A percentile compares a stretch with the other conserved stretches of the same genome.
Conservation (phyloP, 2,113 vertebrate species). For the Pluvianellus socialis region DNA sequence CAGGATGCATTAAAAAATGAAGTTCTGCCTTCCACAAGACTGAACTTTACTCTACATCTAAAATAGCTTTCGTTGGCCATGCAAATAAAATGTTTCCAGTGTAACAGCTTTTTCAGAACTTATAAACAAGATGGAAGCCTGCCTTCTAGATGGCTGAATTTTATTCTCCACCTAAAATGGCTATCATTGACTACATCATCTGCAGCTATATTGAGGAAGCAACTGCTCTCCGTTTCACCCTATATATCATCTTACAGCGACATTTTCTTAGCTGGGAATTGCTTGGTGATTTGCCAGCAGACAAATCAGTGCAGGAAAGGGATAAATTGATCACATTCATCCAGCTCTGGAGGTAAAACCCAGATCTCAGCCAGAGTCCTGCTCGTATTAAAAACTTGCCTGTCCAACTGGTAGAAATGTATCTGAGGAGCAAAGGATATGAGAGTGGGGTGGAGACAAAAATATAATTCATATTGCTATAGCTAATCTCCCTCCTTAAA, state of each 20-base stretch:
- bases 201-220: slow-evolving; percentile 27
- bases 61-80: not conserved
- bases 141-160: slow-evolving; percentile 4
- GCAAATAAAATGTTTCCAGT: not conserved
- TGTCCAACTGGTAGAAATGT: slow-evolving; percentile 28
- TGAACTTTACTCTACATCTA: not conserved
- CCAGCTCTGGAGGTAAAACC: slow-evolving; percentile 16
- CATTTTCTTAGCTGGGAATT: slow-evolving; percentile 57
- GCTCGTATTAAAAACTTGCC: slow-evolving; percentile 10
- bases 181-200: slow-evolving; percentile 28
- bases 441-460: not conserved
- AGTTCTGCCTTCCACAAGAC: not conserved
- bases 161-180: slow-evolving; percentile 14
- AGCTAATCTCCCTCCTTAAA: slow-evolving; percentile 14
- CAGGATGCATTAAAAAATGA: not conserved
- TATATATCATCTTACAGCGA: not conserved
- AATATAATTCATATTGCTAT: slow-evolving; percentile 10
- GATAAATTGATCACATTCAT: slow-evolving; percentile 59
- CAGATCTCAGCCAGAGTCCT: not conserved
- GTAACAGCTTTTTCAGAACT: not conserved
- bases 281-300: slow-evolving; percentile 61
- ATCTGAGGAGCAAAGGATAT: slow-evolving; percentile 18
- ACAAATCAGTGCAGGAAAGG: slow-evolving; percentile 44
- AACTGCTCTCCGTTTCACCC: slow-evolving; percentile 32
- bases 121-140: slow-evolving; percentile 28